Conservation (phyloP, 2,113 vertebrate species). For the Petromus typicus region DNA sequence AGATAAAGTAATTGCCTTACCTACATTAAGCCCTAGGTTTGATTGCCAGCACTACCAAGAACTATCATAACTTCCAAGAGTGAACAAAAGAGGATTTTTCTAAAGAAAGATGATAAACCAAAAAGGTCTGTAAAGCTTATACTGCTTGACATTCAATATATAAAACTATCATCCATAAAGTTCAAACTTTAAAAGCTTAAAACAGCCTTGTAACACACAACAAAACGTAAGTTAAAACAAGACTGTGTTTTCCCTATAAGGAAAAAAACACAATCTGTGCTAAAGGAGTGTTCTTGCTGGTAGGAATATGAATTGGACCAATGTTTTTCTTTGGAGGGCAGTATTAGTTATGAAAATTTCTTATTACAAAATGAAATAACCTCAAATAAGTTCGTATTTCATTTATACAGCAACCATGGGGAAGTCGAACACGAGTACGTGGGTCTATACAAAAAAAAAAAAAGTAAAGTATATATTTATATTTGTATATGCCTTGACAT, state of each 20-base stretch:
- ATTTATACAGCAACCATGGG: fast-evolving
- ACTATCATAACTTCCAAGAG: not conserved
- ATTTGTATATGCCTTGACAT: no score
- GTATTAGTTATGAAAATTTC: constrained; percentile 8
- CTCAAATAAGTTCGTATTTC: not conserved
- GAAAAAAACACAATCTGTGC: not conserved
- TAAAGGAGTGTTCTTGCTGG: not conserved
- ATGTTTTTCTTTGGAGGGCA: not conserved
- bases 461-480: not conserved
- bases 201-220: not conserved
- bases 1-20: not conserved
- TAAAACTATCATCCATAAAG: not conserved
- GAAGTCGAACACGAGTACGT: not conserved
- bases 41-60: not conserved
- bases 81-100: not conserved
- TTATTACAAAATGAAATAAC: not conserved
- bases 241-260: not conserved
- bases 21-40: not conserved
- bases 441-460: not conserved
- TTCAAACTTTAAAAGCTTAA: constrained; percentile 19
- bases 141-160: not conserved
- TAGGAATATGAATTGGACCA: not conserved
- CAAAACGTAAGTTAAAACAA: not conserved
- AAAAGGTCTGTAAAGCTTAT: not conserved
- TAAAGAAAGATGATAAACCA: not conserved